A percentile compares a stretch with the other conserved stretches of the same genome.
These are phyloP conservation scores for Strix aluco DNA, from an alignment of 2,113 vertebrate genomes.

Conservation along the genomic window DNA sequence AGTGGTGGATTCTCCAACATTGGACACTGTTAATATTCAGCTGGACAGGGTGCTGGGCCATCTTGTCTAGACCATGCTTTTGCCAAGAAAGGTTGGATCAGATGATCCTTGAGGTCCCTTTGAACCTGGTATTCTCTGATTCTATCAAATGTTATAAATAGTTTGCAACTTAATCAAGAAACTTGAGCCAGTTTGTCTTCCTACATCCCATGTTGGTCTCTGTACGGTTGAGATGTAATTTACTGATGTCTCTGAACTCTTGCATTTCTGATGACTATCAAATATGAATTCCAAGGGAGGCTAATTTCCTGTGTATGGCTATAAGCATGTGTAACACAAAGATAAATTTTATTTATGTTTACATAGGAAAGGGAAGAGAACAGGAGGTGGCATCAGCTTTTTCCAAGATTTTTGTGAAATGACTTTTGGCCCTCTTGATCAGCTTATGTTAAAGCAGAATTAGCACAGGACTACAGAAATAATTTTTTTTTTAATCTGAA, in stretches of 20 bases:
- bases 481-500: background rate
- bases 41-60: too few relatives aligned
- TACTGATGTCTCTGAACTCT: background rate
- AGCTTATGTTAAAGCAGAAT: background rate
- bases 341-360: background rate
- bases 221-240: background rate
- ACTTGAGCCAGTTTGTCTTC: background rate
- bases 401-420: background rate
- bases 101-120: too few relatives aligned
- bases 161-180: background rate
- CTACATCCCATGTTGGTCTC: background rate
- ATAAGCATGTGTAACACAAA: background rate
- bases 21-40: too few relatives aligned
- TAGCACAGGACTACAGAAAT: background rate
- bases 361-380: background rate
- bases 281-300: background rate
- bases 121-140: too few relatives aligned
- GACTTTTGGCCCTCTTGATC: background rate
- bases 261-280: background rate
- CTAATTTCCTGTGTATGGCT: background rate
- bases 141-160: background rate
- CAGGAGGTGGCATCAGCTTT: background rate
- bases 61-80: too few relatives aligned
- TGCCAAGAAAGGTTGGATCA: too few relatives aligned
- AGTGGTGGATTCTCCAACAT: too few relatives aligned